phyloP scores from a whole-genome alignment of 2,797 vertebrate species.

The Danio aesculapii region DNA sequence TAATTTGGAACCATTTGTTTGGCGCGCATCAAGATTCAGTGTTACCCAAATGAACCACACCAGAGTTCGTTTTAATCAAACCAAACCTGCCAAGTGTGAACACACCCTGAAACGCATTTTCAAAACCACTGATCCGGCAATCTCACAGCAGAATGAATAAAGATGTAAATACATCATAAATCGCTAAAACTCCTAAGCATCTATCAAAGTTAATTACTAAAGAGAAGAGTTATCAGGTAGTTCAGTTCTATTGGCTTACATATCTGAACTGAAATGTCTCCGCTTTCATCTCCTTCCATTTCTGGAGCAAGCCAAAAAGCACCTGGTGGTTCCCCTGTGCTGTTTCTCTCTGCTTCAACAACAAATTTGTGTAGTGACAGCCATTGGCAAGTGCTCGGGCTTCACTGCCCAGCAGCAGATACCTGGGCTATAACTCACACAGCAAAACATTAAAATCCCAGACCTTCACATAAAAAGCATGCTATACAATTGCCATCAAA shows the following conservation, averaged over 20 bases:
- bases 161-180: slow-evolving; percentile 37
- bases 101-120: neutral
- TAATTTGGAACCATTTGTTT: neutral
- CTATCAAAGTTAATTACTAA: slow-evolving; percentile 44
- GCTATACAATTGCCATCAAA: slow-evolving; percentile 70
- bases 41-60: neutral
- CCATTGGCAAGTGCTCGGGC: slow-evolving; percentile 64
- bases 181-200: slow-evolving; percentile 14
- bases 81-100: neutral
- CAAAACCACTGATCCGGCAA: slow-evolving; percentile 5
- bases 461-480: slow-evolving; percentile 68
- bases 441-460: slow-evolving; percentile 70
- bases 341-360: slow-evolving; percentile 64
- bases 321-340: slow-evolving; percentile 51
- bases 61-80: neutral
- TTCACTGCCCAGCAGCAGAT: slow-evolving; percentile 67
- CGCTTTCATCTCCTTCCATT: slow-evolving; percentile 54
- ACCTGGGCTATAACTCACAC: slow-evolving; percentile 70
- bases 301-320: slow-evolving; percentile 50
- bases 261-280: slow-evolving; percentile 28
- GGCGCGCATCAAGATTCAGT: neutral
- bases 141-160: slow-evolving; percentile 22
- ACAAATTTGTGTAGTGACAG: slow-evolving; percentile 75
- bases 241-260: slow-evolving; percentile 45
- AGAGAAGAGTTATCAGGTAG: slow-evolving; percentile 39